Percentiles rank a stretch among this genome's conserved stretches.
Evolutionary conservation across 2,797 vertebrate genomes (phyloP).

Genomic region (Poeciliopsis paucimaculata): DNA sequence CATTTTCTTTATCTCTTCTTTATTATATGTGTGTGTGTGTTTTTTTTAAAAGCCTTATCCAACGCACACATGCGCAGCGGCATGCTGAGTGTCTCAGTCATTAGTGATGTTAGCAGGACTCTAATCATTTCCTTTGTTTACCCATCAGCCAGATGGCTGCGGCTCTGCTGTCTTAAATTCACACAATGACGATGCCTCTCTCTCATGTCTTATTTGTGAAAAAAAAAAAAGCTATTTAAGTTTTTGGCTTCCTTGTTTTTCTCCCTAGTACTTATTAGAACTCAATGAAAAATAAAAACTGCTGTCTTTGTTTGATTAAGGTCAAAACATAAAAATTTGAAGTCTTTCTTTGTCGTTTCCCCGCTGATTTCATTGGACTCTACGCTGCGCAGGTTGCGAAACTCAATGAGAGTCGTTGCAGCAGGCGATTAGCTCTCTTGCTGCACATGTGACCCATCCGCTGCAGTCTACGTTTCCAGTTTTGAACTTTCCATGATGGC

Average conservation of each 20-base stretch:
- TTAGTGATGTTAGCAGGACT: conserved; percentile 50
- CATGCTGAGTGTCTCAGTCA: conserved; percentile 26
- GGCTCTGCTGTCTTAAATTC: conserved; percentile 24
- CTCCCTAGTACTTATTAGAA: not conserved
- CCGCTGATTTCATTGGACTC: too few species aligned
- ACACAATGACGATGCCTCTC: conserved; percentile 14
- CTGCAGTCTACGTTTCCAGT: not conserved
- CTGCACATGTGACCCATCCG: not conserved
- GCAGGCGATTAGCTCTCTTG: not conserved
- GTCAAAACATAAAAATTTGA: not conserved
- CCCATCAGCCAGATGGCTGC: conserved; percentile 56
- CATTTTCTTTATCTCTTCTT: conserved; percentile 6
- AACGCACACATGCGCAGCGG: not conserved
- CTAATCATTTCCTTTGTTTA: conserved; percentile 56
- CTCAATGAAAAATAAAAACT: not conserved
- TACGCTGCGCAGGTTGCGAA: not conserved
- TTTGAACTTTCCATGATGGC: not conserved
- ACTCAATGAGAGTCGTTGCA: not conserved
- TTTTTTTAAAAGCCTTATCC: conserved; percentile 3
- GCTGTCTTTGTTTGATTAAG: not conserved
- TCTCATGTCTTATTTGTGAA: not conserved
- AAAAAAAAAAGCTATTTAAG: not conserved
- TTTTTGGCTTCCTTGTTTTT: not conserved
- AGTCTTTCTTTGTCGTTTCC: not conserved
- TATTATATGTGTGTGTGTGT: not conserved